These are phyloP conservation scores for Galendromus occidentalis DNA, from an alignment of 1,140 invertebrate species.

Conservation along the genomic window DNA sequence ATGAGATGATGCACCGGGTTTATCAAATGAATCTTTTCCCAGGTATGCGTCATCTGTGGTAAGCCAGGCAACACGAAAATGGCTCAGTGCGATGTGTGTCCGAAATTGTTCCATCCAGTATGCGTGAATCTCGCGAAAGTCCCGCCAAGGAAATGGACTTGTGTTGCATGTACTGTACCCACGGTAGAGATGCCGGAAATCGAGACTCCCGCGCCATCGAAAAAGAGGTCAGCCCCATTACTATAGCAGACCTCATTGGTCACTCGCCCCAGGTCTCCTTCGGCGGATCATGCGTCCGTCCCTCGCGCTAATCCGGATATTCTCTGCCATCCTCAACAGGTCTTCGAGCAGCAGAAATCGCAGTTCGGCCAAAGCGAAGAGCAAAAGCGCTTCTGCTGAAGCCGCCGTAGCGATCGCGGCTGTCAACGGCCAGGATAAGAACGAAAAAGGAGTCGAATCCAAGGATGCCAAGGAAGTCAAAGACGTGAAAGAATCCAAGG, in stretches of 20 bases:
- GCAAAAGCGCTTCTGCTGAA: background rate
- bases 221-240: background rate
- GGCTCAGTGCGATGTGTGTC: constrained; percentile 62
- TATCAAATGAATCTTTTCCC: constrained; percentile 28
- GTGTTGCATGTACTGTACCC: constrained; percentile 20
- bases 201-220: background rate
- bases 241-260: no score
- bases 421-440: background rate
- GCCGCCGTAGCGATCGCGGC: background rate
- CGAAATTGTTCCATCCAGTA: constrained; percentile 70
- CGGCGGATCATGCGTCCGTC: no score
- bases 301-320: no score
- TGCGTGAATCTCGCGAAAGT: constrained; percentile 46
- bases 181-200: background rate
- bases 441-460: background rate
- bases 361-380: constrained; percentile 14
- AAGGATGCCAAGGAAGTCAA: background rate
- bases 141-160: constrained; percentile 24
- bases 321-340: no score
- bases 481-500: no score
- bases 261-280: no score
- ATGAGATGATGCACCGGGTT: no score
- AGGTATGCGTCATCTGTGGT: constrained; percentile 53
- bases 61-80: constrained; percentile 43
- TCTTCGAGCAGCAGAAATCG: background rate